Evolutionary conservation across 2,888 invertebrate genomes (phyloP), one percentile per base, ranked within the genome.

Genomic region (Podotricha telesiphe): DNA sequence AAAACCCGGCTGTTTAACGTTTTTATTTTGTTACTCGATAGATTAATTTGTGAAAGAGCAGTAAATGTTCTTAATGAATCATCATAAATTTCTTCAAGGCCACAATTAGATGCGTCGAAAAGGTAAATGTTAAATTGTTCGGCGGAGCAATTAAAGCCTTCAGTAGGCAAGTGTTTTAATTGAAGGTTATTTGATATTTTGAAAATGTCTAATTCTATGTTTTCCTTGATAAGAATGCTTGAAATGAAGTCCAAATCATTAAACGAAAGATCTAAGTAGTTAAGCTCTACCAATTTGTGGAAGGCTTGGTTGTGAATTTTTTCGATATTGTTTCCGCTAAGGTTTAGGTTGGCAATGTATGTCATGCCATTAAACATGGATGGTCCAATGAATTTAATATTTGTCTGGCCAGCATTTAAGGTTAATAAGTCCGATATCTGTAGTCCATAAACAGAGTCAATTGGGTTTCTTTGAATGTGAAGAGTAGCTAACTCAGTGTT

Each of bases 61-160:
- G 96, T 95, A 94, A 97, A 96, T 2, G 95, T 94, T 74, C 94
- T 94, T 80, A 97, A 95, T 0, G 95, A 95, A 74, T 94, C 94
- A 74, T 94, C 94, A 55, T 93, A 93, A 66, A 96, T 88, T 70
- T 93, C 93, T 61, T 94, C 93, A 20, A 97, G 92, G 11, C 95
- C 95, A 80, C 97, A 97, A 80, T 95, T 94, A 4, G 96, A 95
- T 20, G 96, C 95, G 75, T 97, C 96, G 78, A 97, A 95, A 53
- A 94, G 92, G 81, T 95, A 95, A 70, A 95, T 94, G 73, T 94
- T 95, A 79, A 94, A 95, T 79, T 93, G 91, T 66, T 94, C 94
- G 47, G 93, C 94, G 37, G 93, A 92, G 75, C 94, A 94, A 74
- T 93, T 93, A 83, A 96, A 96, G 50, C 96, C 95, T 74, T 95